Conservation (phyloP, 2,888 invertebrate genomes). For the Agrilus cyanescens region DNA sequence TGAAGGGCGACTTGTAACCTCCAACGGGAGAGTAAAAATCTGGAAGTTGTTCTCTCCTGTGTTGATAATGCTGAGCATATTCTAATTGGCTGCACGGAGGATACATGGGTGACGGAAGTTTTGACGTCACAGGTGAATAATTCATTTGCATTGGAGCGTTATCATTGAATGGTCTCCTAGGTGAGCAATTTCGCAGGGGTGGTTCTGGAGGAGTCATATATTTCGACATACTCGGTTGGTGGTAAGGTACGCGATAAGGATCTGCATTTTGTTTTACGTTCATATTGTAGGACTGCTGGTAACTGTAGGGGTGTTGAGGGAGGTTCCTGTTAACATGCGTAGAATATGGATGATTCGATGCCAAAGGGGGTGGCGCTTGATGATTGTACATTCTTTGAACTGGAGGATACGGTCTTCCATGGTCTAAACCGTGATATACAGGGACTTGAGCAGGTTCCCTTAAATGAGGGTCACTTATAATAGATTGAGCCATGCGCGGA, state of each 20-base stretch:
- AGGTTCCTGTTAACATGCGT: slow-evolving; percentile 12
- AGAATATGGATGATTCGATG: slow-evolving; percentile 10
- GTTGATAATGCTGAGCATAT: slow-evolving; percentile 22
- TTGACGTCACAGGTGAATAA: slow-evolving; percentile 21
- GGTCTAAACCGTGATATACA: slow-evolving; percentile 20
- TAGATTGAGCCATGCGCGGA: slow-evolving; percentile 29
- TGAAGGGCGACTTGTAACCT: slow-evolving; percentile 10
- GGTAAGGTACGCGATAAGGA: slow-evolving; percentile 9
- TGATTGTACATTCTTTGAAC: slow-evolving; percentile 22
- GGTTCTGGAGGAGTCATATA: slow-evolving; percentile 11
- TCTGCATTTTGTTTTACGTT: slow-evolving; percentile 9
- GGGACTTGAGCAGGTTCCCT: slow-evolving; percentile 22
- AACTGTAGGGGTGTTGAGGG: slow-evolving; percentile 16
- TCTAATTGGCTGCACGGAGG: slow-evolving; percentile 18
- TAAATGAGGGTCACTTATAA: slow-evolving; percentile 28
- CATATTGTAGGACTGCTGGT: slow-evolving; percentile 12
- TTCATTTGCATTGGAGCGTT: slow-evolving; percentile 20
- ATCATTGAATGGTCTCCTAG: slow-evolving; percentile 23
- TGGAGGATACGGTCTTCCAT: slow-evolving; percentile 21
- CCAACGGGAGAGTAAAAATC: slow-evolving; percentile 12
- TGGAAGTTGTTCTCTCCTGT: slow-evolving; percentile 14
- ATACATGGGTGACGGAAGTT: slow-evolving; percentile 22
- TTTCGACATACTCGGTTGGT: slow-evolving; percentile 9
- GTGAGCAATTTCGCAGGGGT: slow-evolving; percentile 24
- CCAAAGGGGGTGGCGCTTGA: slow-evolving; percentile 6